phyloP scores from a whole-genome alignment of 2,888 invertebrate genomes.

The Gonocerus acuteangulatus region DNA sequence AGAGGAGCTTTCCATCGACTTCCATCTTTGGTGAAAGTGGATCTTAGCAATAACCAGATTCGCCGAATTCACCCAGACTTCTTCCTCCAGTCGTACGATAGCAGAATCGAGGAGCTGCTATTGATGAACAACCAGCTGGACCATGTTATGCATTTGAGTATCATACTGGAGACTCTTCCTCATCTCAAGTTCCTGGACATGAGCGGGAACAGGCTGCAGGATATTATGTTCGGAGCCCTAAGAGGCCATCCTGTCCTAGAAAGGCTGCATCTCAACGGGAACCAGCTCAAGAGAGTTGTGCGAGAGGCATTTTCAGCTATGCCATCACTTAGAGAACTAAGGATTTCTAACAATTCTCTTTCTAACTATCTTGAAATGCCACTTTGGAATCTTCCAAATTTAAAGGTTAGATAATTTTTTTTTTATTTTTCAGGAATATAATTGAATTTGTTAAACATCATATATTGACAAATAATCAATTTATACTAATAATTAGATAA shows the following conservation, averaged over 20 bases:
- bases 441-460: not conserved
- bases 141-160: constrained; percentile 50
- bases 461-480: too few relatives aligned
- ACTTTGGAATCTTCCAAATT: constrained; percentile 74
- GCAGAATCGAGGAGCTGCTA: constrained; percentile 68
- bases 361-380: constrained; percentile 64
- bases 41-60: constrained; percentile 69
- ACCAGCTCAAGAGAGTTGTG: constrained; percentile 64
- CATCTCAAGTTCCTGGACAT: constrained; percentile 69
- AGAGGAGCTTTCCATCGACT: constrained; percentile 75
- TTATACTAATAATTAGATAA: too few relatives aligned
- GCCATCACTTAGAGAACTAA: constrained; percentile 72
- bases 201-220: constrained; percentile 66
- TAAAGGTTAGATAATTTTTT: constrained; percentile 52
- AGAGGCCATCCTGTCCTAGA: constrained; percentile 73
- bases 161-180: constrained; percentile 65
- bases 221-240: constrained; percentile 68
- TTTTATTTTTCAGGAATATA: not conserved
- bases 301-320: constrained; percentile 73
- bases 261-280: constrained; percentile 71
- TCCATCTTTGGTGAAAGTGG: constrained; percentile 61
- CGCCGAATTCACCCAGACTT: constrained; percentile 73
- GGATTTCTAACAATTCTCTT: constrained; percentile 75
- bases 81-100: constrained; percentile 52
- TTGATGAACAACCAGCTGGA: constrained; percentile 68